Percentiles rank a stretch among this genome's conserved stretches.
phyloP scores from a whole-genome alignment of 2,888 invertebrate species.

The Heterodera filipjevi region DNA sequence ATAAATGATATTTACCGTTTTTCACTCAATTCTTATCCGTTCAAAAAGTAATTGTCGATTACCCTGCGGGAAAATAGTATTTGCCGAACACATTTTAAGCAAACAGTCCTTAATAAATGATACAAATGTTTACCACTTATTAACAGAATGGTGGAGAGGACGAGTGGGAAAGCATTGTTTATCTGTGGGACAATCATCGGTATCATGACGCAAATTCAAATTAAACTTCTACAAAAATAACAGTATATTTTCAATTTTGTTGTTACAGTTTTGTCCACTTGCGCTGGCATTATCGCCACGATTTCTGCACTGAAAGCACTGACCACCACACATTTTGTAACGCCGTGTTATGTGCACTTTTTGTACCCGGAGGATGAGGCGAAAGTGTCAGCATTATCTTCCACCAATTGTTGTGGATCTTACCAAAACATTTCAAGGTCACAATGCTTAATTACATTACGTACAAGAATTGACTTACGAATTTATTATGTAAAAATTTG shows the following conservation, averaged over 20 bases:
- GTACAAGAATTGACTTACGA: too few species aligned
- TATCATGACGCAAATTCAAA: too few species aligned
- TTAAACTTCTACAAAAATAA: not conserved
- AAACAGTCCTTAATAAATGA: too few species aligned
- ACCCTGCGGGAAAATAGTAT: too few species aligned
- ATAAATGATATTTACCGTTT: not conserved
- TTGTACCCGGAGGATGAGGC: constrained; percentile 4
- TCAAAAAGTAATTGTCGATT: too few species aligned
- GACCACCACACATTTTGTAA: constrained; percentile 18
- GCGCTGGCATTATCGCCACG: constrained; percentile 21
- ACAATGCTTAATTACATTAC: too few species aligned
- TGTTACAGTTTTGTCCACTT: constrained; percentile 19
- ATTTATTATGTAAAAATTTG: too few species aligned
- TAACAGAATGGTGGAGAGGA: constrained; percentile 39
- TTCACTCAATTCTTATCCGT: too few species aligned
- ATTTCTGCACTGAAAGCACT: constrained; percentile 17
- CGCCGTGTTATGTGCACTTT: constrained; percentile 22
- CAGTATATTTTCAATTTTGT: not conserved
- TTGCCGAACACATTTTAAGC: too few species aligned
- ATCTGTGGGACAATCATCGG: constrained; percentile 36
- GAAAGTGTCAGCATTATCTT: not conserved
- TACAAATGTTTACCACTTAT: not conserved
- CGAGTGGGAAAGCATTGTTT: constrained; percentile 23
- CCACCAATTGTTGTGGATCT: constrained; percentile 56
- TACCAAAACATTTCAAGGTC: constrained; percentile 48